phyloP scores from a whole-genome alignment of 1,140 invertebrate genomes.

The Carcinoscorpius rotundicauda region DNA sequence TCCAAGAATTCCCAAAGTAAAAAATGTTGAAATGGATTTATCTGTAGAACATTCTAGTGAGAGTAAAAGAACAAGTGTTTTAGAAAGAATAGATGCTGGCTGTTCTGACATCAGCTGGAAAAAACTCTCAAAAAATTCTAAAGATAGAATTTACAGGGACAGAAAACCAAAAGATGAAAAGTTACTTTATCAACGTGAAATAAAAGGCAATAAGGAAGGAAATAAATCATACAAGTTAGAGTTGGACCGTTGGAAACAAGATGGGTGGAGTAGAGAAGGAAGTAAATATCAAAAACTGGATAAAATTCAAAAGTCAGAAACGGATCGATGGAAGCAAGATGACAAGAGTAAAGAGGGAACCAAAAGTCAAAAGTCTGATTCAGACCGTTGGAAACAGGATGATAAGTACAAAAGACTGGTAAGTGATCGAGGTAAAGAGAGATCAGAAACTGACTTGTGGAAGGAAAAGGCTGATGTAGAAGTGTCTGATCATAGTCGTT shows the following conservation, averaged over 20 bases:
- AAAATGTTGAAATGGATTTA: constrained; percentile 12
- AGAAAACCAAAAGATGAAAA: constrained; percentile 37
- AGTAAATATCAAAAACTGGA: constrained; percentile 27
- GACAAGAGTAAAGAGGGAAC: constrained; percentile 26
- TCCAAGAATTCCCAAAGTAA: constrained; percentile 24
- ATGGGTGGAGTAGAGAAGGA: constrained; percentile 25
- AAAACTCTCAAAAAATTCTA: constrained; percentile 61
- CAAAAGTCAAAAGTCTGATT: constrained; percentile 38
- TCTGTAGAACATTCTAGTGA: constrained; percentile 12
- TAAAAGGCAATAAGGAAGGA: constrained; percentile 29
- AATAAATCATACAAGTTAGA: constrained; percentile 40
- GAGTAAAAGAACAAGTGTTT: constrained; percentile 19
- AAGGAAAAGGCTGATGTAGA: constrained; percentile 6
- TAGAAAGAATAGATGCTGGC: constrained; percentile 16
- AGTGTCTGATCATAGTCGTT: constrained; percentile 4
- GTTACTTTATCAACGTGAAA: constrained; percentile 23
- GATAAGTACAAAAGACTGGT: too few species aligned
- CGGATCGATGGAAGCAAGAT: too few species aligned
- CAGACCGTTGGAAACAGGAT: constrained; percentile 28
- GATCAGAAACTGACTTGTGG: constrained; percentile 11
- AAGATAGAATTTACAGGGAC: constrained; percentile 67
- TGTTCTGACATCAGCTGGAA: constrained; percentile 45
- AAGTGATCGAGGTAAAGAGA: constrained; percentile 5
- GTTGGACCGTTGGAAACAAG: constrained; percentile 28
- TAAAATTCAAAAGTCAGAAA: constrained; percentile 38